phyloP scores from a whole-genome alignment of 2,113 vertebrate genomes.

The Mohoua ochrocephala region DNA sequence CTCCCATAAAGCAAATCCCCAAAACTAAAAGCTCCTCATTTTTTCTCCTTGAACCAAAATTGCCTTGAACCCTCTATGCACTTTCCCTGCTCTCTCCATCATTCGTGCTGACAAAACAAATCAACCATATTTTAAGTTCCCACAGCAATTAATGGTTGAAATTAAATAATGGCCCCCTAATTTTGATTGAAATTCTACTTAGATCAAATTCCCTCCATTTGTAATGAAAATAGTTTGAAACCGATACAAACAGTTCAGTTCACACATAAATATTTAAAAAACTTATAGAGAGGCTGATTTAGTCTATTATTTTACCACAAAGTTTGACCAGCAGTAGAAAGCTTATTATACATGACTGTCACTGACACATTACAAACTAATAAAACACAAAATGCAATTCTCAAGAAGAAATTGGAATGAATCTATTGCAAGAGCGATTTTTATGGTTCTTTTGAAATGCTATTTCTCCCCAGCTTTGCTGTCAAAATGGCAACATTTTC shows the following conservation, averaged over 20 bases:
- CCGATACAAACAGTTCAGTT: neutral
- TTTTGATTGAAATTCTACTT: neutral
- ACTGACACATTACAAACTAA: conserved; percentile 50
- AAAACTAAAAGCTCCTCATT: neutral
- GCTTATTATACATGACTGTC: conserved; percentile 54
- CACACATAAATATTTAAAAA: conserved; percentile 22
- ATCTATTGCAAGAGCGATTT: conserved; percentile 39
- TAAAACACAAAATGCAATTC: conserved; percentile 52
- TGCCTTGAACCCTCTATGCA: neutral
- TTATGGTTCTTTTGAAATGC: conserved; percentile 5
- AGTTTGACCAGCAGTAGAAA: conserved; percentile 27
- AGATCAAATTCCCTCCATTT: neutral
- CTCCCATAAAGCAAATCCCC: neutral
- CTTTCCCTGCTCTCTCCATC: neutral
- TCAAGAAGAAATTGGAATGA: conserved; percentile 41
- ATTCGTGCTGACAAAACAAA: neutral
- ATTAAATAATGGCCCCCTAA: neutral
- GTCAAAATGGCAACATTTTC: neutral
- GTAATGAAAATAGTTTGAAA: conserved; percentile 20
- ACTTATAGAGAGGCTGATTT: neutral
- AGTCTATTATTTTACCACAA: conserved; percentile 22
- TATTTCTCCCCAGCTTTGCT: neutral
- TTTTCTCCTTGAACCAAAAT: neutral
- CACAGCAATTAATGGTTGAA: conserved; percentile 1
- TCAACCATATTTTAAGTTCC: neutral